Evolutionary conservation across 92 coral and sea anemone species (phyloP).

Genomic region (Porites cylindrica): DNA sequence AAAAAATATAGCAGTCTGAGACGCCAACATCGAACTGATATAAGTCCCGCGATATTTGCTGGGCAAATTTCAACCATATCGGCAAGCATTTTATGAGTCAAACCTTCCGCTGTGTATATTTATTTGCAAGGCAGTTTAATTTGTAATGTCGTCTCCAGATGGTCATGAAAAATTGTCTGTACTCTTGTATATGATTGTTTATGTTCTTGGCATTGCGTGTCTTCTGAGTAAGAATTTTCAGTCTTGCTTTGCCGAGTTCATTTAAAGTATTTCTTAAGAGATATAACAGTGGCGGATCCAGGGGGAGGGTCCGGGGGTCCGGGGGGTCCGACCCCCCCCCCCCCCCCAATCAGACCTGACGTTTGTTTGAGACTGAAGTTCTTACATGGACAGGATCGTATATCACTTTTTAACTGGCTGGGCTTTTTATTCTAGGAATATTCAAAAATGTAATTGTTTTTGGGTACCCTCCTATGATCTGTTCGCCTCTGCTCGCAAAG

Average conservation of each 20-base stretch:
- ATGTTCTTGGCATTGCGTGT: not conserved
- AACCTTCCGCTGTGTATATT: conserved; percentile 39
- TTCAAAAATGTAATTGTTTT: too few species aligned
- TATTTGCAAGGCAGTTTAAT: conserved; percentile 39
- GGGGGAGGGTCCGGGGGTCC: too few species aligned
- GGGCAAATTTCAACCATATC: conserved; percentile 8
- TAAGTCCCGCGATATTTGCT: not conserved
- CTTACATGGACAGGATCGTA: too few species aligned
- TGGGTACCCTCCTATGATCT: too few species aligned
- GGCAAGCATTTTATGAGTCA: not conserved
- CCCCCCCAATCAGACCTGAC: too few species aligned
- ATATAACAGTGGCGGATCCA: not conserved
- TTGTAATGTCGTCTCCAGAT: conserved; percentile 1
- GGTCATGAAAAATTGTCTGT: conserved; percentile 21
- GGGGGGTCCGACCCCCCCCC: too few species aligned
- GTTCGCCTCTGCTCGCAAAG: too few species aligned
- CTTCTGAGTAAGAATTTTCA: not conserved
- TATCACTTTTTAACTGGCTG: too few species aligned
- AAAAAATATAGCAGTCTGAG: conserved; percentile 8
- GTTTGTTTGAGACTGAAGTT: too few species aligned
- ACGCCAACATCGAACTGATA: conserved; percentile 29
- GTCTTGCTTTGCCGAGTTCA: not conserved
- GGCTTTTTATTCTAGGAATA: too few species aligned
- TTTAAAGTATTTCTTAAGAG: not conserved
- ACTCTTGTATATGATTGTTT: conserved; percentile 31